phyloP scores from a whole-genome alignment of 35 echinoderm and acorn worm species.

The Apostichopus californicus region DNA sequence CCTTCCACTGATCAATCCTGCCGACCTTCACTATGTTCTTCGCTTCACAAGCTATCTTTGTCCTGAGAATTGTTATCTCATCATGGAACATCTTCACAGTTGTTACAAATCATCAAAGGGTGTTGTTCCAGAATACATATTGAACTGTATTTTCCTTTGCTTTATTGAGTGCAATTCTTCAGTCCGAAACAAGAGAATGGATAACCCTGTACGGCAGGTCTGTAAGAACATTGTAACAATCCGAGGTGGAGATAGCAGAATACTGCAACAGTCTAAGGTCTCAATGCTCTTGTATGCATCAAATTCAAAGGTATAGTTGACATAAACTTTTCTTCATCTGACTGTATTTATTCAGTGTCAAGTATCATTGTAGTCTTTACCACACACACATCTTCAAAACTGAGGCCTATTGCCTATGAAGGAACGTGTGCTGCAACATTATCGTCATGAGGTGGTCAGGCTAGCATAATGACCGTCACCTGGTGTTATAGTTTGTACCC shows the following conservation, averaged over 20 bases:
- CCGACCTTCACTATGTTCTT: conserved; percentile 15
- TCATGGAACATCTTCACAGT: conserved; percentile 4
- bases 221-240: not conserved
- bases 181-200: not conserved
- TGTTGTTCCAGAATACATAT: not conserved
- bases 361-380: too few relatives aligned
- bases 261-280: conserved; percentile 12
- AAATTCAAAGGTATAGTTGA: not conserved
- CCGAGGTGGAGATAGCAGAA: not conserved
- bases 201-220: not conserved
- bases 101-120: not conserved
- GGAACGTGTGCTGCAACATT: too few relatives aligned
- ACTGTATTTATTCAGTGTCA: too few relatives aligned
- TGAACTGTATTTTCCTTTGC: not conserved
- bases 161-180: not conserved
- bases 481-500: too few relatives aligned
- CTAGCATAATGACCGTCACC: too few relatives aligned
- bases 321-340: too few relatives aligned
- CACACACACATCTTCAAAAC: too few relatives aligned
- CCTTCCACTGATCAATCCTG: not conserved
- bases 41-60: not conserved
- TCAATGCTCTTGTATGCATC: not conserved
- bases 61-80: not conserved
- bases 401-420: too few relatives aligned
- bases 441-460: too few relatives aligned